These are phyloP conservation scores for Notarius quadriscutis DNA, from an alignment of 2,113 vertebrate species.

Conservation along the genomic window DNA sequence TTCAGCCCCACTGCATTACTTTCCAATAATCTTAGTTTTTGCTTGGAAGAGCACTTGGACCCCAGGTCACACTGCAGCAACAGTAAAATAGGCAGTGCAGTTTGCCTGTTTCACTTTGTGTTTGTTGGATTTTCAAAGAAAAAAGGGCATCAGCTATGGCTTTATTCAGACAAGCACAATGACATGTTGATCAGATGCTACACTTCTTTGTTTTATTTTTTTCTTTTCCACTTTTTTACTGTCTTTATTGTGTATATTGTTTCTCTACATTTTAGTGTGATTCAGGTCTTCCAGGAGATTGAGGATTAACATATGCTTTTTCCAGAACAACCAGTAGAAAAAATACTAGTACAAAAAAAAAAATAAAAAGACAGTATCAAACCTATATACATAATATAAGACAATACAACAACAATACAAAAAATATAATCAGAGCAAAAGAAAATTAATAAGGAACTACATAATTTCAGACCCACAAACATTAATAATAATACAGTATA, in stretches of 20 bases:
- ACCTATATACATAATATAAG: background rate
- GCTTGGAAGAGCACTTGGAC: slow-evolving; percentile 58
- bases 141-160: background rate
- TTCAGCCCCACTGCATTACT: slow-evolving; percentile 67
- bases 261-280: background rate
- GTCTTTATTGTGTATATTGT: background rate
- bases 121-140: background rate
- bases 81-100: slow-evolving; percentile 42
- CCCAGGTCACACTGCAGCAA: slow-evolving; percentile 59
- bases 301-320: background rate
- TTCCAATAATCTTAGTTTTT: slow-evolving; percentile 64
- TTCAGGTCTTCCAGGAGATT: background rate
- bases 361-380: background rate
- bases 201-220: background rate
- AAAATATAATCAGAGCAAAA: background rate
- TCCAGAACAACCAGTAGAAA: background rate
- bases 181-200: background rate
- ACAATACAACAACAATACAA: no score
- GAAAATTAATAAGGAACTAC: background rate
- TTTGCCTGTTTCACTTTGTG: slow-evolving; percentile 33
- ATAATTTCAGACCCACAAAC: background rate
- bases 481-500: background rate
- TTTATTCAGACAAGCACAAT: slow-evolving; percentile 10
- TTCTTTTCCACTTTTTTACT: background rate
- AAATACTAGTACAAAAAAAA: background rate